These are phyloP conservation scores for Psittacula cyanocephala DNA, from an alignment of 2,113 vertebrate species.

Conservation along the genomic window DNA sequence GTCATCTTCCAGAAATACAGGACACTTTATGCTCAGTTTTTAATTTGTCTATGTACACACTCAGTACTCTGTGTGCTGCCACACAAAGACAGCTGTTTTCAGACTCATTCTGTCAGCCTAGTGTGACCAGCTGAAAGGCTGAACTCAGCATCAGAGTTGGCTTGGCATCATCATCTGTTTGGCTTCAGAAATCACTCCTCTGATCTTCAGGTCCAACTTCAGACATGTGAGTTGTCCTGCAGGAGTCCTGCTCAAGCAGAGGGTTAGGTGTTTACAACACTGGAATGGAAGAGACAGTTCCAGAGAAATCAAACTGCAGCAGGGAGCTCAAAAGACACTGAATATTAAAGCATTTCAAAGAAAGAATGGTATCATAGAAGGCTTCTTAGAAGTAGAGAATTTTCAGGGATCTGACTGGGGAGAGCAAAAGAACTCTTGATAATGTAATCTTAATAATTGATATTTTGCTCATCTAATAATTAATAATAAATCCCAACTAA, in stretches of 20 bases:
- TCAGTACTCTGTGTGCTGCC: neutral
- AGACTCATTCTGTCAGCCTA: neutral
- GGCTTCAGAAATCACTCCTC: neutral
- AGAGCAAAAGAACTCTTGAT: constrained; percentile 23
- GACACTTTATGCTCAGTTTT: neutral
- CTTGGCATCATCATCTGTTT: neutral
- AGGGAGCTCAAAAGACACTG: neutral
- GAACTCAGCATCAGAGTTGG: neutral
- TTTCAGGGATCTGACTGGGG: constrained; percentile 9
- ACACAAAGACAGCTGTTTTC: neutral
- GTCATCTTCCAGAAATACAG: neutral
- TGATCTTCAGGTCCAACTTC: neutral
- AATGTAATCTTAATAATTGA: constrained; percentile 38
- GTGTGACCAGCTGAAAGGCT: neutral
- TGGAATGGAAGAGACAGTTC: neutral
- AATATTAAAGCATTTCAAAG: neutral
- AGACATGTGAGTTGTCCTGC: neutral
- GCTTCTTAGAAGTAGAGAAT: neutral
- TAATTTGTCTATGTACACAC: neutral
- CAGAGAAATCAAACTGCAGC: neutral
- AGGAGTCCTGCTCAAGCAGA: neutral
- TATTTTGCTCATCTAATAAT: constrained; percentile 32
- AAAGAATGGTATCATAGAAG: neutral
- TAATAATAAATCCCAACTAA: constrained; percentile 24
- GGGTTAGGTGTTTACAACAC: neutral